These are phyloP conservation scores for Alligator sinensis DNA, from an alignment of 2,113 vertebrate species.

Conservation along the genomic window DNA sequence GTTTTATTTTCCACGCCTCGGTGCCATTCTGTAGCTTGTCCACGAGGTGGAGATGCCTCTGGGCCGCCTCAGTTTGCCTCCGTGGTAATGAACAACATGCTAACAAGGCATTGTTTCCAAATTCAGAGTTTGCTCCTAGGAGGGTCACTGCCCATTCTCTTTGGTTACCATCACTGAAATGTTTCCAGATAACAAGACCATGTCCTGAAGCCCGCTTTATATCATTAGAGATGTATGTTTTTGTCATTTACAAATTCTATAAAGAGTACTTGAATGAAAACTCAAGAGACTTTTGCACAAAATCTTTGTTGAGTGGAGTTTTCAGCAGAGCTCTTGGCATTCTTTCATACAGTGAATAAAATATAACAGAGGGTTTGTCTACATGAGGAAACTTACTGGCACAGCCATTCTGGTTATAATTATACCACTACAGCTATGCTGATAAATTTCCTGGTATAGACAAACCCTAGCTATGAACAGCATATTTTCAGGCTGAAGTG, in stretches of 20 bases:
- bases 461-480: background rate
- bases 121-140: background rate
- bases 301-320: background rate
- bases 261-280: background rate
- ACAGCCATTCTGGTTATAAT: too few relatives aligned
- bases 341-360: background rate
- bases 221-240: background rate
- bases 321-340: background rate
- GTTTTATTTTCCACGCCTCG: background rate
- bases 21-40: accelerated
- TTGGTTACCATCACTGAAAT: background rate
- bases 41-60: background rate
- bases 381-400: too few relatives aligned
- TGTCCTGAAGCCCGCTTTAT: background rate
- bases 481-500: background rate
- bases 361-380: background rate
- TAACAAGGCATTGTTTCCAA: background rate
- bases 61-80: background rate
- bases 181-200: background rate
- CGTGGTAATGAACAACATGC: background rate
- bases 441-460: background rate
- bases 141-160: background rate
- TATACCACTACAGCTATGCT: too few relatives aligned
- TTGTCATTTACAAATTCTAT: background rate
- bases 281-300: background rate